Evolutionary conservation across 2,888 invertebrate species (phyloP).

Genomic region (Athalia cordata): DNA sequence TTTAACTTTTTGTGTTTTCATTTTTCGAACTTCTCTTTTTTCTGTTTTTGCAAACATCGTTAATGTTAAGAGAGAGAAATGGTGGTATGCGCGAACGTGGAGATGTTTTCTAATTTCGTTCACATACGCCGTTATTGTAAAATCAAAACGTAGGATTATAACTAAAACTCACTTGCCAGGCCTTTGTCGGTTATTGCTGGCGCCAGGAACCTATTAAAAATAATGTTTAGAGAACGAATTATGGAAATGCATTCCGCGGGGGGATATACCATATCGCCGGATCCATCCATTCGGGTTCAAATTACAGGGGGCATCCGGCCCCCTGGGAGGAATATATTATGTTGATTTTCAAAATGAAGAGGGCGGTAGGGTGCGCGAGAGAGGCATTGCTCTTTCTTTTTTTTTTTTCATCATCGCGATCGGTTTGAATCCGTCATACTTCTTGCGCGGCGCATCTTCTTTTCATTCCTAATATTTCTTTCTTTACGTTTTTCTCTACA

Average conservation of each 20-base stretch:
- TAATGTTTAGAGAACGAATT: conserved; percentile 63
- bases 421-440: background rate
- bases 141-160: conserved; percentile 16
- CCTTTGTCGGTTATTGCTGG: conserved; percentile 56
- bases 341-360: conserved; percentile 63
- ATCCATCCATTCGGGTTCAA: conserved; percentile 45
- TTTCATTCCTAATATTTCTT: background rate
- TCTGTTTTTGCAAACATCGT: background rate
- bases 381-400: background rate
- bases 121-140: too few species aligned
- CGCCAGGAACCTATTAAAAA: conserved; percentile 72
- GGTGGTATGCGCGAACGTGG: too few species aligned
- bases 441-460: background rate
- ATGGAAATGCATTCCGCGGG: conserved; percentile 45
- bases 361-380: background rate
- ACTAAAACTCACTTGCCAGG: conserved; percentile 35
- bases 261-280: conserved; percentile 44
- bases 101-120: too few species aligned
- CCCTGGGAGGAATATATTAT: conserved; percentile 57
- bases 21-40: too few species aligned
- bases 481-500: background rate
- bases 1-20: background rate
- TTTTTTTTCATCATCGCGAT: conserved; percentile 20
- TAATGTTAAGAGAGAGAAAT: too few species aligned
- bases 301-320: conserved; percentile 45